These are phyloP conservation scores for Archips xylosteana DNA, from an alignment of 2,888 invertebrate genomes.

Conservation along the genomic window DNA sequence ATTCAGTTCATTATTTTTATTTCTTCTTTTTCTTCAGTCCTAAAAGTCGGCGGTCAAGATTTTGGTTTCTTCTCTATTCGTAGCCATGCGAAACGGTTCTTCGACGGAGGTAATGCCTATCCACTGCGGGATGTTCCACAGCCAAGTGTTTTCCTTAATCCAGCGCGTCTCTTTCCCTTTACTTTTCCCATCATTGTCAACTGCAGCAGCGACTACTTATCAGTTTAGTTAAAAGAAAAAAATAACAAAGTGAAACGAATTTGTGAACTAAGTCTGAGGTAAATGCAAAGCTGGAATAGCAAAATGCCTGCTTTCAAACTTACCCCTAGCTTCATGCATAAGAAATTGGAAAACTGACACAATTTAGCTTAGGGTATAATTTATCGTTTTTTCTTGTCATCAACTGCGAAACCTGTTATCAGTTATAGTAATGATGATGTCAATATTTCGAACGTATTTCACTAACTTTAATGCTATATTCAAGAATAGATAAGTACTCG, in stretches of 20 bases:
- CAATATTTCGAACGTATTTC: slow-evolving; percentile 19
- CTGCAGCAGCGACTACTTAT: too few relatives aligned
- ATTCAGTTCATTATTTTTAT: too few relatives aligned
- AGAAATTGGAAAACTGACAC: slow-evolving; percentile 17
- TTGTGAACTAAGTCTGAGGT: neutral
- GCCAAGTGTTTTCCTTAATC: too few relatives aligned
- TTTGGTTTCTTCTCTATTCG: too few relatives aligned
- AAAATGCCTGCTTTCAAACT: slow-evolving; percentile 9
- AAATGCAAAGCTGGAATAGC: slow-evolving; percentile 6
- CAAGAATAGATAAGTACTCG: too few relatives aligned
- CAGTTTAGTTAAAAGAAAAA: neutral
- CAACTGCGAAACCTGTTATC: slow-evolving; percentile 23
- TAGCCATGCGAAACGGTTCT: too few relatives aligned
- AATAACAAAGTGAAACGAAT: neutral
- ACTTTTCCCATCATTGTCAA: too few relatives aligned
- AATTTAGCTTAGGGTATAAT: slow-evolving; percentile 16
- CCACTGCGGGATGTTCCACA: too few relatives aligned
- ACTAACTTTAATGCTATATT: neutral
- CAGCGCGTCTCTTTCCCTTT: too few relatives aligned
- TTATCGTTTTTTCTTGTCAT: slow-evolving; percentile 26
- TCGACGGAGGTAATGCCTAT: too few relatives aligned
- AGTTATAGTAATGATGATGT: slow-evolving; percentile 8
- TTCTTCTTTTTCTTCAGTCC: too few relatives aligned
- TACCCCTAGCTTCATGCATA: slow-evolving; percentile 27
- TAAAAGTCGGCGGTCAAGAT: too few relatives aligned